A percentile compares a stretch with the other conserved stretches of the same genome.
These are phyloP conservation scores for Indicator maculatus DNA, from an alignment of 2,113 vertebrate species.

Conservation along the genomic window DNA sequence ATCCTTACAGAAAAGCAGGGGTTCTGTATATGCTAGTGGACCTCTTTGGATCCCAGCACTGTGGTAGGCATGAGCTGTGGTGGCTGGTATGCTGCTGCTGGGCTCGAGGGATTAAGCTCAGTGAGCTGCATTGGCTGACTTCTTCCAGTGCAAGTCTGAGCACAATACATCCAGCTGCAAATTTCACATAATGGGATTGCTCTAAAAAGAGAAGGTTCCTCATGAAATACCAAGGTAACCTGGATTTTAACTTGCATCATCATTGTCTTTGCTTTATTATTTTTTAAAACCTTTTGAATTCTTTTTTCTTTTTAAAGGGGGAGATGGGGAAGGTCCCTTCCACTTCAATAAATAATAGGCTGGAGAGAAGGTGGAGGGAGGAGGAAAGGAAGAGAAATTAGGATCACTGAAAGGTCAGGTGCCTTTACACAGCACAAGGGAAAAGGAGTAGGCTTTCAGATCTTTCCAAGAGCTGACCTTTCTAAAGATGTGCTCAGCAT, in stretches of 20 bases:
- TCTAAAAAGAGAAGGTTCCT: not conserved
- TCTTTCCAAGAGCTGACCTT: conserved; percentile 76
- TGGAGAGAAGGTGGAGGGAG: not conserved
- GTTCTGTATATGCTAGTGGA: not conserved
- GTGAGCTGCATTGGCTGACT: rapidly evolving
- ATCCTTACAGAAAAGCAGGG: not conserved
- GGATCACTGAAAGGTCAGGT: conserved; percentile 75
- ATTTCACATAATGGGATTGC: not conserved
- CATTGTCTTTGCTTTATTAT: not conserved
- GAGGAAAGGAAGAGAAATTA: conserved; percentile 58
- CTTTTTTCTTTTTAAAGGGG: too few relatives aligned
- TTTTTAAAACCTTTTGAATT: not conserved
- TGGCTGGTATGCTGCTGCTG: not conserved
- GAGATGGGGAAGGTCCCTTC: not conserved
- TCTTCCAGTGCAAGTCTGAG: not conserved
- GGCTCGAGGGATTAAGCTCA: not conserved
- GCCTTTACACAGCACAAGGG: conserved; percentile 58
- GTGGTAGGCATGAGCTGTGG: too few relatives aligned
- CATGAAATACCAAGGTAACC: not conserved
- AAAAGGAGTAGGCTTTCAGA: conserved; percentile 60
- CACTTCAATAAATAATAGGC: conserved; percentile 47
- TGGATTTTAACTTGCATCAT: not conserved
- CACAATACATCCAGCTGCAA: not conserved
- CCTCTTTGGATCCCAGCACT: not conserved
- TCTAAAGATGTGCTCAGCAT: conserved; percentile 71